Evolutionary conservation across 2,888 invertebrate species (phyloP).

Genomic region (Pyrrhia umbra): DNA sequence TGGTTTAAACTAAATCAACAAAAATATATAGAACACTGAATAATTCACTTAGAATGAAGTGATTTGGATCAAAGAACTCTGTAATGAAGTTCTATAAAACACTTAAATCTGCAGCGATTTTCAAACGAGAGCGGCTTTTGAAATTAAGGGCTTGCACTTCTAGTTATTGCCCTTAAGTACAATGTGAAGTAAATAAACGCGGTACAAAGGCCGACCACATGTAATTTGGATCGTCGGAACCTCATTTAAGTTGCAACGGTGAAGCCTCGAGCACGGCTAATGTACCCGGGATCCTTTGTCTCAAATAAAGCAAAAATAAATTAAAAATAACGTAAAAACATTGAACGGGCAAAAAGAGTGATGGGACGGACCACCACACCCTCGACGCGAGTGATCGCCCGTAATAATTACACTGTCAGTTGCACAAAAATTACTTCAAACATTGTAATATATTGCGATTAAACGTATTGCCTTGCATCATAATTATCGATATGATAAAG

Average conservation of each 20-base stretch:
- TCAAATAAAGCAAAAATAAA: slow-evolving; percentile 86
- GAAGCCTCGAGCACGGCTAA: slow-evolving; percentile 81
- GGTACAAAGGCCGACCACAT: slow-evolving; percentile 82
- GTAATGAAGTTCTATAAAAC: slow-evolving; percentile 75
- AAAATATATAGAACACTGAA: neutral
- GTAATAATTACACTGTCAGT: slow-evolving; percentile 86
- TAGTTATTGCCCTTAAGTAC: slow-evolving; percentile 89
- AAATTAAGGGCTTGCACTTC: slow-evolving; percentile 84
- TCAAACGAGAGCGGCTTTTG: slow-evolving; percentile 76
- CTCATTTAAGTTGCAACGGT: slow-evolving; percentile 85
- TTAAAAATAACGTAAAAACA: slow-evolving; percentile 86
- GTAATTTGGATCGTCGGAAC: slow-evolving; percentile 88
- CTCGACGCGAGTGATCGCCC: slow-evolving; percentile 80
- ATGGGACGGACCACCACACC: slow-evolving; percentile 85
- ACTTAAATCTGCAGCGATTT: slow-evolving; percentile 78
- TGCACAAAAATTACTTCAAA: slow-evolving; percentile 77
- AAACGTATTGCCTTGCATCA: slow-evolving; percentile 48
- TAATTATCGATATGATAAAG: slow-evolving; percentile 39
- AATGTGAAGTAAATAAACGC: slow-evolving; percentile 88
- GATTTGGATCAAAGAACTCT: slow-evolving; percentile 66
- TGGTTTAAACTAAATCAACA: neutral
- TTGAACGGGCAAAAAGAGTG: slow-evolving; percentile 83
- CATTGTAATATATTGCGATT: slow-evolving; percentile 52
- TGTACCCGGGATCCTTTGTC: slow-evolving; percentile 82
- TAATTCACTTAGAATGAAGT: slow-evolving; percentile 52